These are phyloP conservation scores for Galemys pyrenaicus DNA, from an alignment of 2,113 vertebrate genomes.

Conservation along the genomic window DNA sequence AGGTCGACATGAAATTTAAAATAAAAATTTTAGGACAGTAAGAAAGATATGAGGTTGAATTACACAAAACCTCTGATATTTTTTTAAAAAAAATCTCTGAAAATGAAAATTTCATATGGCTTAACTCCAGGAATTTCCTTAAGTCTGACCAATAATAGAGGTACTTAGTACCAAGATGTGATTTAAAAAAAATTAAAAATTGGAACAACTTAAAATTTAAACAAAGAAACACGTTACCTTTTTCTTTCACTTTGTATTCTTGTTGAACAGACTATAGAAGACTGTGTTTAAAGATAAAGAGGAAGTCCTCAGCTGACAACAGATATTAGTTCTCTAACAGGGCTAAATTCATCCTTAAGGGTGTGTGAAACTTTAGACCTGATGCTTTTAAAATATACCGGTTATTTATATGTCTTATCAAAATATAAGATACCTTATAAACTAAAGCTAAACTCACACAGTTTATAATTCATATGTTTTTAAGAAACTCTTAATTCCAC, in stretches of 20 bases:
- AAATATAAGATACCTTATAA: neutral
- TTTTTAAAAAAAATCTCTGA: no score
- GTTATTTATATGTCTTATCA: neutral
- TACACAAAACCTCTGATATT: neutral
- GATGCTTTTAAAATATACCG: conserved; percentile 10
- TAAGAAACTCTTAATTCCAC: conserved; percentile 28
- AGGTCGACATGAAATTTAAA: neutral
- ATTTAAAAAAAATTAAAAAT: neutral
- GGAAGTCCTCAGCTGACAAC: neutral
- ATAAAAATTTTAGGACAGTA: neutral
- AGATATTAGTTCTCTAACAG: neutral
- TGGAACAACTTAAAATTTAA: conserved; percentile 24
- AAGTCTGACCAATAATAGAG: neutral
- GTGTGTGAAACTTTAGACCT: neutral
- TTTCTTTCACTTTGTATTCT: conserved; percentile 28
- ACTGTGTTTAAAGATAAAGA: neutral
- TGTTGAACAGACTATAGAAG: neutral
- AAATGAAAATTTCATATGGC: neutral
- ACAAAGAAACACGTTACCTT: neutral
- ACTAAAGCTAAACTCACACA: conserved; percentile 26
- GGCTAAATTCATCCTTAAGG: neutral
- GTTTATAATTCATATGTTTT: conserved; percentile 29
- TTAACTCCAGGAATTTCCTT: neutral
- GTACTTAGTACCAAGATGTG: neutral
- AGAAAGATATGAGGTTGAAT: neutral